Conservation (phyloP, 2,113 vertebrate species). For the Marmota flaviventris region DNA sequence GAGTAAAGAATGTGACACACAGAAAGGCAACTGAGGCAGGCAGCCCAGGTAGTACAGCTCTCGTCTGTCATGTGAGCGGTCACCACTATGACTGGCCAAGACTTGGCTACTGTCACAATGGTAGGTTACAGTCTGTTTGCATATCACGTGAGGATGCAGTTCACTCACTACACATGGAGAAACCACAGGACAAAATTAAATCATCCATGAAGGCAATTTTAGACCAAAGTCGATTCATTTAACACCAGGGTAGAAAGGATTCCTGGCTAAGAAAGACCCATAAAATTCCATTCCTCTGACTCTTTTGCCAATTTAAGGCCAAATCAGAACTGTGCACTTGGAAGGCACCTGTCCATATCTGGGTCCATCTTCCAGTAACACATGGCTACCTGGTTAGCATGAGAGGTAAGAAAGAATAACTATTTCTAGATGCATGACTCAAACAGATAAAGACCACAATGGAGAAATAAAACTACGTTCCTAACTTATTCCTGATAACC, state of each 20-base stretch:
- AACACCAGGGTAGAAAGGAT: background rate
- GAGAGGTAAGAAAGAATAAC: background rate
- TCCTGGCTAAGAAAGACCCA: background rate
- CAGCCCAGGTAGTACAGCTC: background rate
- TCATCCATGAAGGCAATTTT: background rate
- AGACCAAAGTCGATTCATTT: background rate
- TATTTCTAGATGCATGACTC: background rate
- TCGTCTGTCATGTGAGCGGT: background rate
- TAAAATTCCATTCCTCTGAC: background rate
- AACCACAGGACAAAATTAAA: background rate
- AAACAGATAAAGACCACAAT: background rate
- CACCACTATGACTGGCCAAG: background rate
- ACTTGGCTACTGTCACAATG: background rate
- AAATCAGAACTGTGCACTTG: background rate
- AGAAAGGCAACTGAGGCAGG: background rate
- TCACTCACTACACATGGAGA: background rate
- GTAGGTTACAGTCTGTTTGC: background rate
- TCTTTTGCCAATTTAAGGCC: background rate
- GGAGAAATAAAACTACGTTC: background rate
- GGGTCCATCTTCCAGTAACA: background rate
- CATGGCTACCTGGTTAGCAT: background rate
- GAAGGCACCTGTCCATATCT: background rate
- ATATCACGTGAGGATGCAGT: background rate
- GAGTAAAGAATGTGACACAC: background rate
- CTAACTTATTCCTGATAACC: background rate